Base-by-base conservation (phyloP, 2,888 invertebrate genomes). In the Gari tellinella region DNA sequence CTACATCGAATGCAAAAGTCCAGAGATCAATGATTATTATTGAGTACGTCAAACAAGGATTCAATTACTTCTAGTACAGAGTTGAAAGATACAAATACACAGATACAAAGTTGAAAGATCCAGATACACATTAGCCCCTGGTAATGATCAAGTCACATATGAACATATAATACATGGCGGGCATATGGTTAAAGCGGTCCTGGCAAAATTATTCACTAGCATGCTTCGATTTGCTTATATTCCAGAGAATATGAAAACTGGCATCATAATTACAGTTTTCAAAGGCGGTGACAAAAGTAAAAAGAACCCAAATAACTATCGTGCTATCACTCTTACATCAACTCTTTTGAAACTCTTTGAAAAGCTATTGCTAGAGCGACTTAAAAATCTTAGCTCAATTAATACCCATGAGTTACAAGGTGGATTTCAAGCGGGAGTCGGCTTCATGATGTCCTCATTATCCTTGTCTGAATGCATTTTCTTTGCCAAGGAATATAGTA, bases 371-470 rank as follows among this genome's bases (percentile, higher is more conserved):
- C 15, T 49, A 7, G 5, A 23, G 14, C 2, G 38, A 3, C 8
- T 12, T 53, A 23, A n/a, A 14, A 4, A 43, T 8, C 15, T 5
- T 8, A 17, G 14, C 5, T 4, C 3, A 43, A 14, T 17, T 8
- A 5, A 43, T 8, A 14, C n/a, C 14, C 31, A 43, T 43, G 25
- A 23, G 12, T 40, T 48, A 26, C 56, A 64, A 49, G 56, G 56
- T 15, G 56, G 64, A 10, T 64, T 64, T 25, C 53, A 48, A 17
- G 56, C 46, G 25, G 15, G 52, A 8, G 14, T 64, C 40, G 49
- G 55, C 2, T 64, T 48, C 17, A 17, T 31, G 17, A 64, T 56
- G 46, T 48, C 56, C 2, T 55, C 64, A 1, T 56, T 48, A 12
- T 3, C 48, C 2, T n/a, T 40, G 1, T 21, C 43, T 14, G 64